phyloP scores from a whole-genome alignment of 1,140 invertebrate genomes.

The Cephus cinctus region DNA sequence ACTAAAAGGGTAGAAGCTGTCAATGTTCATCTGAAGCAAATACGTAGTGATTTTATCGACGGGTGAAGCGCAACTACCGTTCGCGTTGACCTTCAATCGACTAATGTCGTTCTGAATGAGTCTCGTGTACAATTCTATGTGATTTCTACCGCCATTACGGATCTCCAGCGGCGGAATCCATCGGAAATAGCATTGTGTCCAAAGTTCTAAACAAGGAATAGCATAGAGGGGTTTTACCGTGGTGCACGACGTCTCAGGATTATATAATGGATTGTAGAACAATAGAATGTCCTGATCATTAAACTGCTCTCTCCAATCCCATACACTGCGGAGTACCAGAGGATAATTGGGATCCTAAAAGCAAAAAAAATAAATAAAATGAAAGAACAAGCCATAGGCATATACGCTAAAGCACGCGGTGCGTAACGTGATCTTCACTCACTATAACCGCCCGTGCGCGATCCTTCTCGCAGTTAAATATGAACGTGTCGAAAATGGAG shows the following conservation, averaged over 20 bases:
- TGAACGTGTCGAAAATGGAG: slow-evolving; percentile 88
- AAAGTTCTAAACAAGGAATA: slow-evolving; percentile 70
- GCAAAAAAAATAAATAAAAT: slow-evolving; percentile 12
- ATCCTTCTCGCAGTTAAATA: slow-evolving; percentile 82
- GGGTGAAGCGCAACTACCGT: slow-evolving; percentile 27
- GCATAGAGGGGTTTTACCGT: slow-evolving; percentile 56
- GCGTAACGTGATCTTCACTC: background rate
- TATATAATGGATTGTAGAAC: slow-evolving; percentile 78
- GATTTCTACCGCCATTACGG: slow-evolving; percentile 70
- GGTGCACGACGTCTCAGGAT: slow-evolving; percentile 31
- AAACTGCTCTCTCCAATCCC: slow-evolving; percentile 85
- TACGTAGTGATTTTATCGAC: slow-evolving; percentile 38
- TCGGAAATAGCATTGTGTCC: slow-evolving; percentile 86
- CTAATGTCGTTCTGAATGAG: slow-evolving; percentile 60
- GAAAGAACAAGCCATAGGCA: too few species aligned
- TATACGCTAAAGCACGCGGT: background rate
- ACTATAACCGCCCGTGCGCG: slow-evolving; percentile 57
- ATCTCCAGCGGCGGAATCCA: slow-evolving; percentile 85
- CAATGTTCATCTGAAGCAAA: slow-evolving; percentile 45
- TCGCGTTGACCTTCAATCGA: slow-evolving; percentile 48
- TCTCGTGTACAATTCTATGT: slow-evolving; percentile 63
- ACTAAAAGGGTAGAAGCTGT: slow-evolving; percentile 54
- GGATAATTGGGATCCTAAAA: slow-evolving; percentile 56
- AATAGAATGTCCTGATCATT: slow-evolving; percentile 72
- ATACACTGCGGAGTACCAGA: slow-evolving; percentile 70